phyloP scores from a whole-genome alignment of 2,113 vertebrate species.

The Ciconia maguari region DNA sequence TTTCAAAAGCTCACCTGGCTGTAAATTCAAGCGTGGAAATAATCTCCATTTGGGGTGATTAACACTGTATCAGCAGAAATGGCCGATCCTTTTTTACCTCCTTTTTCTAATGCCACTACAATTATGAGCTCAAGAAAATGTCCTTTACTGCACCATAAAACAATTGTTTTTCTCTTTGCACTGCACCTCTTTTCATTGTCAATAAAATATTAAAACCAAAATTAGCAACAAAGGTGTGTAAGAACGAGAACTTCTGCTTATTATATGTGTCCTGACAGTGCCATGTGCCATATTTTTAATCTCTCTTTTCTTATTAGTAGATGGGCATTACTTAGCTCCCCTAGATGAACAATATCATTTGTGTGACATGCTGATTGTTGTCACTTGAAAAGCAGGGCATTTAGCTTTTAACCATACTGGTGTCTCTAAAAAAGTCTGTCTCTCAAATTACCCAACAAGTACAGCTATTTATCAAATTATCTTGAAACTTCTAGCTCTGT shows the following conservation, averaged over 20 bases:
- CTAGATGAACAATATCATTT: not conserved
- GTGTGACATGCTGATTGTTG: not conserved
- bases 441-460: conserved; percentile 25
- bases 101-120: not conserved
- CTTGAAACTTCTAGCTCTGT: not conserved
- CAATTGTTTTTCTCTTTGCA: not conserved
- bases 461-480: conserved; percentile 34
- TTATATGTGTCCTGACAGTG: not conserved
- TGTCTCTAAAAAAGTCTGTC: conserved; percentile 19
- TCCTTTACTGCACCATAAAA: not conserved
- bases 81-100: not conserved
- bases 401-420: not conserved
- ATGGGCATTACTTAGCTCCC: not conserved
- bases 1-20: not conserved
- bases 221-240: not conserved
- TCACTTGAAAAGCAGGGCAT: not conserved
- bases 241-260: conserved; percentile 19
- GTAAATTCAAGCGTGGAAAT: not conserved
- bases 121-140: not conserved
- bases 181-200: not conserved
- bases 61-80: not conserved
- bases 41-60: not conserved
- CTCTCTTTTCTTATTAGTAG: not conserved
- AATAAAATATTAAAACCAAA: not conserved
- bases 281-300: not conserved